Base-by-base conservation (phyloP, 2,797 vertebrate genomes). In the Phyllotis vaccarum region DNA sequence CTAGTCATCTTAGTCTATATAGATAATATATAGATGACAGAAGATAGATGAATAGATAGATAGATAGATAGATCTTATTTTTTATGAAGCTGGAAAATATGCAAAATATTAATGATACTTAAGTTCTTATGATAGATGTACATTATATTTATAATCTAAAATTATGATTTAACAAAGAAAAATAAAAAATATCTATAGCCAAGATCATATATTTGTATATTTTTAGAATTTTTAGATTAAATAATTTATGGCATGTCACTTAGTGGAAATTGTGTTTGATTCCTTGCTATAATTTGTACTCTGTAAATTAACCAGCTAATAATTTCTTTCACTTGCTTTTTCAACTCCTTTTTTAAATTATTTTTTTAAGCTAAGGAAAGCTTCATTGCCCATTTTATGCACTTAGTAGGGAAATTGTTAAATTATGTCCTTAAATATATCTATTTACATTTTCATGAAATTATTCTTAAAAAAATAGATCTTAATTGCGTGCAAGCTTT, bases 361-460 rank as follows among this genome's bases (percentile, higher is more conserved):
- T 94, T 97, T 91, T 93, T 64, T 81, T 94, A 95, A 95, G 91
- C 79, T 56, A 97, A 95, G 78, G 93, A 95, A 98, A 96, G 82
- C 49, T 13, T 97, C 82, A 82, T 97, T 91, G 49, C 93, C 94
- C 94, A 93, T 97, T 98, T 96, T 97, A 95, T 87, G 89, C 79
- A 68, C 76, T 87, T 95, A 95, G 96, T 97, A 97, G 66, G 2
- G 2, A 95, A 97, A 90, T 81, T 96, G 95, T 95, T 98, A 92
- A 96, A 97, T 97, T 96, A 94, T 89, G 97, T 96, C 95, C 64
- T 95, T 95, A 95, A 90, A 58, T 49, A 54, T 82, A 89, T 68
- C n/a, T 83, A 93, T 91, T 97, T 97, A 89, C 89, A 95, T 97
- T 98, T 97, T 95, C 91, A 95, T 97, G 96, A 96, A 96, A 92